Conservation (phyloP, 2,888 invertebrate genomes). For the Atethmia centrago region DNA sequence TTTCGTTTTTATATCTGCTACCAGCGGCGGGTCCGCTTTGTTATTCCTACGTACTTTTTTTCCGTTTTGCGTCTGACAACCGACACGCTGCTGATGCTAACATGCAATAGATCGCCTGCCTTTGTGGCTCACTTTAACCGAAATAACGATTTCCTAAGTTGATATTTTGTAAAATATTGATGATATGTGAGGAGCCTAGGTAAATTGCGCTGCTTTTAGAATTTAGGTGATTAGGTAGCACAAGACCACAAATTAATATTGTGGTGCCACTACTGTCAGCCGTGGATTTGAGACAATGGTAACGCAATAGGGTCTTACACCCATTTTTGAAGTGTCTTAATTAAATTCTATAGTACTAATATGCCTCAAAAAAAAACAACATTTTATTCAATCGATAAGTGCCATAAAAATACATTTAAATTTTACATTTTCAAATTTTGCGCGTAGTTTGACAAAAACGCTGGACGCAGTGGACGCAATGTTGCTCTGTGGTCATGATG, state of each 20-base stretch:
- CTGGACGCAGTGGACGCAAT: too few relatives aligned
- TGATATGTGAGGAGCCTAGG: not conserved
- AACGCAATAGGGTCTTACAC: too few relatives aligned
- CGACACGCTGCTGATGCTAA: slow-evolving; percentile 65
- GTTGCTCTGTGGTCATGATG: too few relatives aligned
- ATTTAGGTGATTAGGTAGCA: too few relatives aligned
- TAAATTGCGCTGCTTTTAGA: not conserved
- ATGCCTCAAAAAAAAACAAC: too few relatives aligned
- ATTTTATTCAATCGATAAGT: too few relatives aligned
- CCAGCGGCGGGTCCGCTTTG: slow-evolving; percentile 82
- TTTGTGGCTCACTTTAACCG: slow-evolving; percentile 58
- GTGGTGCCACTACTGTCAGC: not conserved
- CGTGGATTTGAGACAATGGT: not conserved
- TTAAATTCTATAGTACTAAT: too few relatives aligned
- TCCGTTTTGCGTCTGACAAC: slow-evolving; percentile 72
- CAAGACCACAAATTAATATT: not conserved
- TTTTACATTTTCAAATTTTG: too few relatives aligned
- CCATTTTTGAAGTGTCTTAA: too few relatives aligned
- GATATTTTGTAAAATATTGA: not conserved
- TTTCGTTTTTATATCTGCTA: slow-evolving; percentile 89
- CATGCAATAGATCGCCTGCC: slow-evolving; percentile 44
- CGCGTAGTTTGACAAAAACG: too few relatives aligned
- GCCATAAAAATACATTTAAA: too few relatives aligned
- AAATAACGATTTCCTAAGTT: slow-evolving; percentile 24
- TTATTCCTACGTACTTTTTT: slow-evolving; percentile 79